phyloP scores from a whole-genome alignment of 2,888 invertebrate species.

The Terebella lapidaria region DNA sequence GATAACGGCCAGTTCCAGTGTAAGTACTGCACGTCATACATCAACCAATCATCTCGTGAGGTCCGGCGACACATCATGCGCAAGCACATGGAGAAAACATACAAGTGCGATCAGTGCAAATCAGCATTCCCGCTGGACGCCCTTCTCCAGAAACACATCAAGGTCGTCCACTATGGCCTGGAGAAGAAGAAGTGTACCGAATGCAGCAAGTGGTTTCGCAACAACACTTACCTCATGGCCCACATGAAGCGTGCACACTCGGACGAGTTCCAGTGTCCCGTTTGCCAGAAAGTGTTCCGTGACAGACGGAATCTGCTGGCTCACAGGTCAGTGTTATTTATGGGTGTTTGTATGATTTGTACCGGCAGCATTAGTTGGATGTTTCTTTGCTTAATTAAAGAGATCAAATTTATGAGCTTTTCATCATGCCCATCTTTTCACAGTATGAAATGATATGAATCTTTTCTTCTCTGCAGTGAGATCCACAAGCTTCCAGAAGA shows the following conservation, averaged over 20 bases:
- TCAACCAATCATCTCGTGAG: slow-evolving; percentile 2
- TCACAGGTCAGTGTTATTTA: slow-evolving; percentile 6
- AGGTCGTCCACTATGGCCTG: not conserved
- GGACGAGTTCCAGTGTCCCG: not conserved
- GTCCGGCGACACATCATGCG: slow-evolving; percentile 10
- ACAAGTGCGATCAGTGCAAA: slow-evolving; percentile 8
- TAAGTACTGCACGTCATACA: not conserved
- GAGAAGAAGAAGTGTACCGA: slow-evolving; percentile 1
- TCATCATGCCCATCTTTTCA: too few relatives aligned
- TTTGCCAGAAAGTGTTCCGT: slow-evolving; percentile 1
- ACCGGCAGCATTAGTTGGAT: too few relatives aligned
- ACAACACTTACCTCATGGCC: slow-evolving; percentile 6
- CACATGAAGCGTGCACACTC: slow-evolving; percentile 8
- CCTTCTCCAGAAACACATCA: slow-evolving; percentile 4
- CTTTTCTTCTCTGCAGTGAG: slow-evolving; percentile 3
- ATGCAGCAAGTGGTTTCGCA: slow-evolving; percentile 4
- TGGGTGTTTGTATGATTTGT: too few relatives aligned
- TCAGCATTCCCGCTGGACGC: not conserved
- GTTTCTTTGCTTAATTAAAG: too few relatives aligned
- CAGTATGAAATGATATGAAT: too few relatives aligned
- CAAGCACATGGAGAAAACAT: slow-evolving; percentile 1
- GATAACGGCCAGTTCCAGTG: slow-evolving; percentile 2
- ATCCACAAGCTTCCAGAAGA: slow-evolving; percentile 6
- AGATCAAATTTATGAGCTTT: too few relatives aligned
- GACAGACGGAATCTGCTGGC: not conserved